Base-by-base conservation (phyloP, 1,140 invertebrate genomes). In the Philotrypesis tridentata region DNA sequence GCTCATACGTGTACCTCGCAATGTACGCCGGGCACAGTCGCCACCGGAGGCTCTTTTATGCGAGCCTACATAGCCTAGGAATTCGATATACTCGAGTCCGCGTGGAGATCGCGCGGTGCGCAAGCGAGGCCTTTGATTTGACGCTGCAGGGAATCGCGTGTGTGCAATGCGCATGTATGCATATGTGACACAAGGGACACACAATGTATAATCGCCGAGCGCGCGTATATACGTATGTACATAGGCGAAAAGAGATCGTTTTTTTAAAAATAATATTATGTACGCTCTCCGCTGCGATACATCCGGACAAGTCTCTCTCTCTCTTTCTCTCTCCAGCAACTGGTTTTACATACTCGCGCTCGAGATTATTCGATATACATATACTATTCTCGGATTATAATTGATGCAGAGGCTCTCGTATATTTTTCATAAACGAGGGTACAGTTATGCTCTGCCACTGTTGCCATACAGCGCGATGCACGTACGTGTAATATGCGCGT, bases 91-190 rank as follows among this genome's bases (percentile, higher is more conserved):
- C 55, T 3, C 55, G 2, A 4, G 4, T 37, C 55, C 14, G 55
- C 12, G 14, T 60, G 55, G 55, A n/a, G 43, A 75, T 48, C 0
- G 4, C 29, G 65, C 65, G n/a, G 12, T 33, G n/a, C n/a, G n/a
- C n/a, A n/a, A n/a, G n/a, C n/a, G n/a, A n/a, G 12, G 14, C 55
- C 55, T n/a, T 21, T 85, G 84, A 87, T 87, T 73, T 84, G 23
- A 65, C 14, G 6, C 63, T 23, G n/a, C 17, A 27, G 63, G 63
- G n/a, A 65, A 11, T n/a, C 63, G 8, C 25, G 63, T 25, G 25
- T 27, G 5, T 5, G 2, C 3, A 65, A 70, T 5, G 12, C 63
- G 23, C 25, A 27, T 67, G 23, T 33, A 21, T 37, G 11, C 23
- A 43, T 72, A 72, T 72, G n/a, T n/a, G n/a, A n/a, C n/a, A n/a